A percentile compares a stretch with the other conserved stretches of the same genome.
These are phyloP conservation scores for Propithecus perrieri DNA, from an alignment of 2,797 vertebrate genomes.

Conservation along the genomic window DNA sequence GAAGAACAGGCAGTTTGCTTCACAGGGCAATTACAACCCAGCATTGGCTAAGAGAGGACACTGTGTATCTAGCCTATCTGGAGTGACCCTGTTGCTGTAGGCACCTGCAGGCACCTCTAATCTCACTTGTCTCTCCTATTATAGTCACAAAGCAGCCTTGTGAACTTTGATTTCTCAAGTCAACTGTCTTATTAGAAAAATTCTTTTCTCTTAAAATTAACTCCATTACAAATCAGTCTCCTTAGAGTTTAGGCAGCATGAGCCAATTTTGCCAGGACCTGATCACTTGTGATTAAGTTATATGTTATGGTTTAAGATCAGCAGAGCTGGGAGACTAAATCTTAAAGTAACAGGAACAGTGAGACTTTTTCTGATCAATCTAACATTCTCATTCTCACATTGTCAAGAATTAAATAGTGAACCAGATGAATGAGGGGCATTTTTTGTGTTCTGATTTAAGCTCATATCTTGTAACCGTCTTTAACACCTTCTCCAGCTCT, in stretches of 20 bases:
- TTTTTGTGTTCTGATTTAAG: constrained; percentile 9
- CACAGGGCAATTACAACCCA: background rate
- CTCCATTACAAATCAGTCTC: background rate
- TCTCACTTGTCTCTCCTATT: background rate
- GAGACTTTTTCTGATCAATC: background rate
- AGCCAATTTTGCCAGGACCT: constrained; percentile 5
- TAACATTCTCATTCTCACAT: background rate
- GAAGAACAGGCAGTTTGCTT: constrained; percentile 38
- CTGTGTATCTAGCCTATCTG: background rate
- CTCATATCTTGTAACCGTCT: background rate
- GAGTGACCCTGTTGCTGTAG: background rate
- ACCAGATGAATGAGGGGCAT: background rate
- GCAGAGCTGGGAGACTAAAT: background rate
- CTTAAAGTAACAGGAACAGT: constrained; percentile 5
- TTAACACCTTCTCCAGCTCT: background rate
- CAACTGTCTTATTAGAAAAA: constrained; percentile 22
- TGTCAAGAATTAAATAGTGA: constrained; percentile 6
- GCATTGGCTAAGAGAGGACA: background rate
- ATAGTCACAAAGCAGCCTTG: constrained; percentile 10
- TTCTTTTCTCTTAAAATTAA: constrained; percentile 48
- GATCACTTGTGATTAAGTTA: background rate
- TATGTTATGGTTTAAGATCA: background rate
- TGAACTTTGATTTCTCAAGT: constrained; percentile 46
- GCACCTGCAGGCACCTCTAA: background rate
- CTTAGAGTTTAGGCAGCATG: background rate